Evolutionary conservation across 2,888 invertebrate species (phyloP).

Genomic region (Bombylius major): DNA sequence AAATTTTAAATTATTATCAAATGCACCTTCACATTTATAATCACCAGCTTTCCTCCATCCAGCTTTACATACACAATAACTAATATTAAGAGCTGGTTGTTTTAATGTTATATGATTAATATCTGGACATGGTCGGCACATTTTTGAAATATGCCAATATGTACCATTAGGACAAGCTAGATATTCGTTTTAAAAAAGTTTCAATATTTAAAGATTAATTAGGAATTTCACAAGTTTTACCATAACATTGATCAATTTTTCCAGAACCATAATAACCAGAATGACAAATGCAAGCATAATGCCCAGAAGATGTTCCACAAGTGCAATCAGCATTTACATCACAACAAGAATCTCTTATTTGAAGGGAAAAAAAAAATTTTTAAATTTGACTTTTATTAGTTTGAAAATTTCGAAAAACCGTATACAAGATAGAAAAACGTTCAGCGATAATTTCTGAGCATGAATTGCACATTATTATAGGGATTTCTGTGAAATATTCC

Average conservation of each 20-base stretch:
- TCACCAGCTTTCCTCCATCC: conserved; percentile 43
- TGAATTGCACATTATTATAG: too few species aligned
- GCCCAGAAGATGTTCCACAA: conserved; percentile 54
- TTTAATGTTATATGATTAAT: conserved; percentile 44
- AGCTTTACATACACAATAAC: conserved; percentile 47
- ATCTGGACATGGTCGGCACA: conserved; percentile 46
- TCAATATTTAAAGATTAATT: neutral
- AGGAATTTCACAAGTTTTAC: conserved; percentile 29
- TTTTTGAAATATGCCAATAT: conserved; percentile 44
- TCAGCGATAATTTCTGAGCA: too few species aligned
- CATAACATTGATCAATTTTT: conserved; percentile 43
- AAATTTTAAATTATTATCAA: neutral
- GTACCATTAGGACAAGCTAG: conserved; percentile 52
- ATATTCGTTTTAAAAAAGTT: neutral
- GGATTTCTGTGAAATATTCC: too few species aligned
- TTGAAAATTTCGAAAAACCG: too few species aligned
- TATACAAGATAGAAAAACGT: too few species aligned
- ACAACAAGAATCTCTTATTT: conserved; percentile 39
- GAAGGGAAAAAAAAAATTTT: neutral
- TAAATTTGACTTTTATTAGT: too few species aligned
- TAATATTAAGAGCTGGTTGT: conserved; percentile 42
- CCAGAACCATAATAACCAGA: conserved; percentile 54
- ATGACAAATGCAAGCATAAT: conserved; percentile 53
- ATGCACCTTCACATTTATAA: conserved; percentile 40
- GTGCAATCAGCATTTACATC: conserved; percentile 47